A percentile compares a stretch with the other conserved stretches of the same genome.
Evolutionary conservation across 1,140 invertebrate genomes (phyloP).

Genomic region (Bombyx mori): ASM3026992v2 NC_085126.1:2727501-2728000

Average conservation of each 20-base stretch:
- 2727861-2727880: constrained; percentile 45
- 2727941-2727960: too few relatives aligned
- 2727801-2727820: constrained; percentile 43
- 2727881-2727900: constrained; percentile 53
- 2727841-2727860: constrained; percentile 32
- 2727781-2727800: constrained; percentile 22
- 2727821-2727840: constrained; percentile 37
- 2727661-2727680: not conserved
- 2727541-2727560: too few relatives aligned
- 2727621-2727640: too few relatives aligned
- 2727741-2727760: constrained; percentile 42
- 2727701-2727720: constrained; percentile 21
- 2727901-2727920: constrained; percentile 17
- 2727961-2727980: too few relatives aligned
- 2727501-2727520: too few relatives aligned
- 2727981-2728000: too few relatives aligned
- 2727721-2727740: constrained; percentile 34
- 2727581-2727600: too few relatives aligned
- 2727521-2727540: too few relatives aligned
- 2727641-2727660: too few relatives aligned
- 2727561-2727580: too few relatives aligned
- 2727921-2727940: too few relatives aligned
- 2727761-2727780: constrained; percentile 36
- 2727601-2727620: too few relatives aligned
- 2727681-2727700: constrained; percentile 25